These are phyloP conservation scores for Danionella cerebrum DNA, from an alignment of 2,113 vertebrate species.

Conservation along the genomic window DNA sequence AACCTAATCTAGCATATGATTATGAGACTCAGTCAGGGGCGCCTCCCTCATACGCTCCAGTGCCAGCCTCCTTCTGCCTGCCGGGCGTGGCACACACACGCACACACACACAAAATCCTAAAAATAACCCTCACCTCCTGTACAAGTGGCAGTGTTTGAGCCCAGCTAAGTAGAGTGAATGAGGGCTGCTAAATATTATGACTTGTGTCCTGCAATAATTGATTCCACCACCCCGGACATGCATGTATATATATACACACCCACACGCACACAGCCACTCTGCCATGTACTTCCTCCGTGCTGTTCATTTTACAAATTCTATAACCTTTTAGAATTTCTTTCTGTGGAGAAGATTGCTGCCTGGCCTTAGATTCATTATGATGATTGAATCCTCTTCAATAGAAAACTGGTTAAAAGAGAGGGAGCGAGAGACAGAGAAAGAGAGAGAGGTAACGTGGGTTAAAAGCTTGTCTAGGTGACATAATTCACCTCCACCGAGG, in stretches of 20 bases:
- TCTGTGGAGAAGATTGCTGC: conserved; percentile 85
- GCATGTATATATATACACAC: conserved; percentile 43
- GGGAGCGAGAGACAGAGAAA: conserved; percentile 19
- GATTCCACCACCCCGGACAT: conserved; percentile 68
- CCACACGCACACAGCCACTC: conserved; percentile 53
- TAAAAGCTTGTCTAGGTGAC: conserved; percentile 90
- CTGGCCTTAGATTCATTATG: conserved; percentile 90
- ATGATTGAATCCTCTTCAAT: conserved; percentile 93
- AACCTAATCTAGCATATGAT: conserved; percentile 53
- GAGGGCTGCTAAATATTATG: conserved; percentile 85
- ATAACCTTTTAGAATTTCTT: conserved; percentile 90
- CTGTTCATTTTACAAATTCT: conserved; percentile 91
- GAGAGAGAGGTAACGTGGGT: conserved; percentile 71
- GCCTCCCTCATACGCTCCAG: conserved; percentile 42
- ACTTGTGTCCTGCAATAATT: conserved; percentile 79
- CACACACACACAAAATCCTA: conserved; percentile 26
- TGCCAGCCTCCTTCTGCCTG: conserved; percentile 37
- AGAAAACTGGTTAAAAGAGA: conserved; percentile 84
- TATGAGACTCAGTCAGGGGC: conserved; percentile 45
- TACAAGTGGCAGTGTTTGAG: conserved; percentile 56
- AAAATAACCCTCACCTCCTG: conserved; percentile 50
- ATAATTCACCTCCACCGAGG: conserved; percentile 83
- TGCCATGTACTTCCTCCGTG: conserved; percentile 80
- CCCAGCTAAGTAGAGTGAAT: conserved; percentile 79
- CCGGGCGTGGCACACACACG: conserved; percentile 34